Conservation (phyloP, 2,113 vertebrate genomes). For the Eretmochelys imbricata region DNA sequence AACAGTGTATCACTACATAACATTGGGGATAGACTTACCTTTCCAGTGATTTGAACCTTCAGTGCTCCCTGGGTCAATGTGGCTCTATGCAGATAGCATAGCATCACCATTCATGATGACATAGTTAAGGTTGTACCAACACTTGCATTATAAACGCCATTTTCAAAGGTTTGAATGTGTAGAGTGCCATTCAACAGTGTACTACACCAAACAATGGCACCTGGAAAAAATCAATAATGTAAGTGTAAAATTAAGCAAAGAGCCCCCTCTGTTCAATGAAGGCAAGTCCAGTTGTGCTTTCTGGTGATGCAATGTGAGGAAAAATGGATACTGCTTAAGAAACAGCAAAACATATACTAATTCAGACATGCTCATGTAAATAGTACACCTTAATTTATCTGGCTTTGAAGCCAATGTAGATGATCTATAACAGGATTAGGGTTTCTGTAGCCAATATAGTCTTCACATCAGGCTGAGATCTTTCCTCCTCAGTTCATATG, state of each 20-base stretch:
- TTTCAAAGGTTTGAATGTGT: conserved; percentile 12
- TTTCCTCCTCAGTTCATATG: background rate
- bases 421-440: conserved; percentile 67
- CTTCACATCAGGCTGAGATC: conserved; percentile 21
- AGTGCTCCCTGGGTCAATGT: background rate
- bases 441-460: conserved; percentile 60
- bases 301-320: conserved; percentile 20
- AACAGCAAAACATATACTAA: conserved; percentile 37
- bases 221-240: conserved; percentile 14
- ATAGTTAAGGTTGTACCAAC: background rate
- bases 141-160: background rate
- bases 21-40: background rate
- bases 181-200: background rate
- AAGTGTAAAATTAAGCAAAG: conserved; percentile 35
- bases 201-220: background rate
- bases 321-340: conserved; percentile 24
- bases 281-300: conserved; percentile 35
- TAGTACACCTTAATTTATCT: conserved; percentile 55
- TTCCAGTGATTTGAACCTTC: background rate
- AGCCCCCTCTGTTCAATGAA: conserved; percentile 37
- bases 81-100: background rate
- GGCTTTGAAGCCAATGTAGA: conserved; percentile 61
- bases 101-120: background rate
- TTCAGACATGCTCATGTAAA: conserved; percentile 61
- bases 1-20: background rate